Evolutionary conservation across 2,113 vertebrate species (phyloP).

Genomic region (Aepyceros melampus): DNA sequence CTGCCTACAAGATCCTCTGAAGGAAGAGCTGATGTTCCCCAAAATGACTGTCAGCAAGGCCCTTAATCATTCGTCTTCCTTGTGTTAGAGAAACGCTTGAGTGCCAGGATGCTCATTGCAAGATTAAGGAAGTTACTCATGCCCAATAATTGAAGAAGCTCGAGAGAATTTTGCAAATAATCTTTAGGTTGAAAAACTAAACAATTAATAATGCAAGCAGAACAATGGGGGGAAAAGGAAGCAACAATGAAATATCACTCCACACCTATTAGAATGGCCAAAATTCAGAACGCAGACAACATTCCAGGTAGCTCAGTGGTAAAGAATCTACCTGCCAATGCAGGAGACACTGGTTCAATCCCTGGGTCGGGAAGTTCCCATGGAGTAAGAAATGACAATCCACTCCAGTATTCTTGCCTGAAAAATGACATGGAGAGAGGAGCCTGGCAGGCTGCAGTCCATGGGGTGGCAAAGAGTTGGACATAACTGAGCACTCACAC

Average conservation of each 20-base stretch:
- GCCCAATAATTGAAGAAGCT: not conserved
- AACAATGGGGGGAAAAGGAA: not conserved
- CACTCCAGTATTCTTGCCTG: not conserved
- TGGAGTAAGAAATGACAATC: not conserved
- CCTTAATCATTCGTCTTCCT: not conserved
- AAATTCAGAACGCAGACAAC: not conserved
- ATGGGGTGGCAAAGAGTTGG: rapidly evolving
- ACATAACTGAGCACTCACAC: not conserved
- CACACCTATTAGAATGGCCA: not conserved
- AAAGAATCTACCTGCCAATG: not conserved
- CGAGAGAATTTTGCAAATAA: not conserved
- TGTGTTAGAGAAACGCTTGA: not conserved
- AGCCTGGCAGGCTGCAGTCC: not conserved
- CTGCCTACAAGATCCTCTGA: not conserved
- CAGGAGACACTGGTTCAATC: not conserved
- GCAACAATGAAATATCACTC: not conserved
- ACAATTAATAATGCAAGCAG: not conserved
- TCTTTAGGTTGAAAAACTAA: not conserved
- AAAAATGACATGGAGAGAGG: not conserved
- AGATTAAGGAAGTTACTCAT: not conserved
- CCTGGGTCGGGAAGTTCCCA: not conserved
- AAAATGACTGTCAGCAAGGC: no score
- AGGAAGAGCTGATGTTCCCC: not conserved
- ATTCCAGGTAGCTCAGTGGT: not conserved
- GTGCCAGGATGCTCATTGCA: not conserved